Evolutionary conservation across 2,113 vertebrate genomes (phyloP).

Genomic region (Notiomystis cincta): DNA sequence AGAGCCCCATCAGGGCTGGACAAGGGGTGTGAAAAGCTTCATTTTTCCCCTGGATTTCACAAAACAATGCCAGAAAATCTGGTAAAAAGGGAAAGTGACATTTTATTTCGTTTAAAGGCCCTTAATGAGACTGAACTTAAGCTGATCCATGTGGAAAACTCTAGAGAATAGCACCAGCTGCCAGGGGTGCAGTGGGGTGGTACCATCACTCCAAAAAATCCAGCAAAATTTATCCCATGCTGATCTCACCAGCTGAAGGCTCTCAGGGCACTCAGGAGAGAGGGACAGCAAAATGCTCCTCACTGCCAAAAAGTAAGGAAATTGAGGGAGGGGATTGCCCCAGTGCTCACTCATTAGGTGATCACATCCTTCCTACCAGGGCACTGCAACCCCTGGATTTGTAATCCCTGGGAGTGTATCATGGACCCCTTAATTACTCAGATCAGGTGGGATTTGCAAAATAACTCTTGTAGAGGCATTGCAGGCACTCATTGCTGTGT

Average conservation of each 20-base stretch:
- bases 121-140: background rate
- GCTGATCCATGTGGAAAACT: background rate
- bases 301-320: background rate
- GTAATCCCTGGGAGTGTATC: background rate
- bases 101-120: background rate
- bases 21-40: background rate
- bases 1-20: background rate
- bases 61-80: background rate
- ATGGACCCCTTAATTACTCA: background rate
- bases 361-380: background rate
- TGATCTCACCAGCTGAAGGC: background rate
- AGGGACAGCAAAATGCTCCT: background rate
- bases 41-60: background rate
- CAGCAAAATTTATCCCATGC: background rate
- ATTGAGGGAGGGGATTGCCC: background rate
- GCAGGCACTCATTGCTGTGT: background rate
- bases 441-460: background rate
- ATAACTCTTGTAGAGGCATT: background rate
- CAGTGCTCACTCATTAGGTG: accelerated
- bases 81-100: background rate
- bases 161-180: accelerated
- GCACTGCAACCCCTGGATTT: background rate
- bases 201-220: background rate
- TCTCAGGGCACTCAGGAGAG: background rate
- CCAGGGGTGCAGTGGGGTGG: background rate